A percentile compares a stretch with the other conserved stretches of the same genome.
Conservation (phyloP, 2,113 vertebrate species). For the Sylvia atricapilla region DNA sequence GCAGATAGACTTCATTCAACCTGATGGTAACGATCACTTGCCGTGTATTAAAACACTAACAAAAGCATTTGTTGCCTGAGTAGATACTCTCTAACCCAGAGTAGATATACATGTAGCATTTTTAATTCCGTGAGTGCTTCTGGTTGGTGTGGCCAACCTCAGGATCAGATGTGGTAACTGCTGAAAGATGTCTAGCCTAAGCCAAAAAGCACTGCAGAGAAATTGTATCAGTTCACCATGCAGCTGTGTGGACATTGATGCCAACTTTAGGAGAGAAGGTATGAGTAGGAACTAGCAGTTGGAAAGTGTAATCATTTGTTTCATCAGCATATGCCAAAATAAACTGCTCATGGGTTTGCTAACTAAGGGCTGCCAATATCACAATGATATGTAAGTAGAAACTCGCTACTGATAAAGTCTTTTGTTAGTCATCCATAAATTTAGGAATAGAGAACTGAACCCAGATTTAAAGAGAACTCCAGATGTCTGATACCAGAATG, state of each 20-base stretch:
- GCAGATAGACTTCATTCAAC: not conserved
- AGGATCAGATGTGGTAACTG: not conserved
- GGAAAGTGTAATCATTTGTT: not conserved
- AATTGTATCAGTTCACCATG: not conserved
- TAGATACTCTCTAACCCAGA: not conserved
- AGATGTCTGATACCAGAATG: not conserved
- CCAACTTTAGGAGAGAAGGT: not conserved
- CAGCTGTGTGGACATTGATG: not conserved
- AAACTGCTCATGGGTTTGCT: not conserved
- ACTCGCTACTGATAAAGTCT: not conserved
- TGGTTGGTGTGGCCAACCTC: not conserved
- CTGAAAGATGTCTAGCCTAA: not conserved
- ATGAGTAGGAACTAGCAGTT: not conserved
- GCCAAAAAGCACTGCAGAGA: not conserved
- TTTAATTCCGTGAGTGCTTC: not conserved
- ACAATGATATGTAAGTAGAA: not conserved
- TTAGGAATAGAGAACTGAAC: not conserved
- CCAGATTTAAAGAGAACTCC: not conserved
- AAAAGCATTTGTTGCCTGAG: not conserved
- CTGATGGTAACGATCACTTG: not conserved
- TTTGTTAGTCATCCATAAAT: not conserved
- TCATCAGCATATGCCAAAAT: conserved; percentile 18
- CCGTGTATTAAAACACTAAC: not conserved
- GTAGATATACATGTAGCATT: not conserved
- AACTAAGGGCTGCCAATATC: not conserved